Percentiles rank a stretch among this genome's conserved stretches.
Evolutionary conservation across 1,140 invertebrate species (phyloP).

Genomic region (Goniozus legneri): DNA sequence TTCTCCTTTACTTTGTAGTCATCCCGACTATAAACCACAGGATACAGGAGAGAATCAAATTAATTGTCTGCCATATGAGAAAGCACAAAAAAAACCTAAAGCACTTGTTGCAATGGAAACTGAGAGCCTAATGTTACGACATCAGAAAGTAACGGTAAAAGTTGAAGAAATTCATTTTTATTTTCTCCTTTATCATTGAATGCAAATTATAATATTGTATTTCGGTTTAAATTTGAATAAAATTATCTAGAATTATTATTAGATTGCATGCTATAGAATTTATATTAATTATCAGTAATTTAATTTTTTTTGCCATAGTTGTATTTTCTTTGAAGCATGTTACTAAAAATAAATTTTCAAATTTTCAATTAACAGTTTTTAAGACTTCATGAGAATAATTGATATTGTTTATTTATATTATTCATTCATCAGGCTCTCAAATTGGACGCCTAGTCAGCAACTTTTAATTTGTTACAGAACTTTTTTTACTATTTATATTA

Average conservation of each 20-base stretch:
- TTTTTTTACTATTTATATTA: slow-evolving; percentile 20
- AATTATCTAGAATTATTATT: not conserved
- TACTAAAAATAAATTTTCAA: too few species aligned
- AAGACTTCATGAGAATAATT: too few species aligned
- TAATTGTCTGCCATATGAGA: slow-evolving; percentile 70
- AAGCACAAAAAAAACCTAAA: slow-evolving; percentile 70
- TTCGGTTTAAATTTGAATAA: slow-evolving; percentile 13
- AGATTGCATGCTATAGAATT: not conserved
- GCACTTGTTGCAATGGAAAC: slow-evolving; percentile 69
- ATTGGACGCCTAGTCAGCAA: too few species aligned
- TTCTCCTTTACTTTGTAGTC: slow-evolving; percentile 78
- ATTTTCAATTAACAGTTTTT: not conserved
- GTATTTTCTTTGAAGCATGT: too few species aligned
- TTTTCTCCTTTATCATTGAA: slow-evolving; percentile 6
- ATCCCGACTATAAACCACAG: slow-evolving; percentile 85
- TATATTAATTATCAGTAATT: not conserved
- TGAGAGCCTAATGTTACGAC: slow-evolving; percentile 67
- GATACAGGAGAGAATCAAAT: slow-evolving; percentile 78
- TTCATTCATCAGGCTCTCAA: not conserved
- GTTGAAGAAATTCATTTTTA: not conserved
- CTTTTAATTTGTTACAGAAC: not conserved
- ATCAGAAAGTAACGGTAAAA: slow-evolving; percentile 57
- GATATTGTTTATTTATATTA: too few species aligned
- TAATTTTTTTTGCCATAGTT: too few species aligned
- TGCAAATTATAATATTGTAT: too few species aligned